Percentiles rank a stretch among this genome's conserved stretches.
phyloP scores from a whole-genome alignment of 2,888 invertebrate species.

The Amblyjoppa proteus region DNA sequence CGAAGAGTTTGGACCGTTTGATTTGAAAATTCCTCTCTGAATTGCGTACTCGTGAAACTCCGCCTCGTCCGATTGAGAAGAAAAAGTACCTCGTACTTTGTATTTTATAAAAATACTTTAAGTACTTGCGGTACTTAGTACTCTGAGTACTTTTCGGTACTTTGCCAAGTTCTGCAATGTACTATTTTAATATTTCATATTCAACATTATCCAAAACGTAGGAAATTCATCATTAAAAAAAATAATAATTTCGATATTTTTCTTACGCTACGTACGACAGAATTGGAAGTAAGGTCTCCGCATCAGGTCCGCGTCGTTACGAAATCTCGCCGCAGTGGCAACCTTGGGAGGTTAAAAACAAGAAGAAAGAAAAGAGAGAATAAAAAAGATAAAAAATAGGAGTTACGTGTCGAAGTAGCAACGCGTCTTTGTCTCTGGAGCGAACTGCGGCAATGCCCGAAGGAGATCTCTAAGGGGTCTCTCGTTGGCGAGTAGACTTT shows the following conservation, averaged over 20 bases:
- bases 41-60: no score
- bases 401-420: conserved; percentile 42
- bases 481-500: background rate
- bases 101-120: no score
- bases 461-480: conserved; percentile 41
- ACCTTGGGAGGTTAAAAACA: conserved; percentile 22
- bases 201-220: background rate
- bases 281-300: conserved; percentile 43
- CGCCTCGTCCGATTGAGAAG: no score
- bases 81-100: no score
- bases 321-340: conserved; percentile 38
- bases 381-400: conserved; percentile 5
- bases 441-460: conserved; percentile 12
- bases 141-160: no score
- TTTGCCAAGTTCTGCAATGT: no score
- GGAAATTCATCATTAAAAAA: background rate
- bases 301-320: conserved; percentile 60
- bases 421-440: conserved; percentile 42
- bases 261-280: background rate
- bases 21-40: no score
- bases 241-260: background rate
- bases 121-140: no score
- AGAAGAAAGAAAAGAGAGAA: conserved; percentile 40
- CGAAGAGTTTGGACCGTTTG: no score
- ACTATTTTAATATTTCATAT: background rate